Percentiles rank a stretch among this genome's conserved stretches.
Evolutionary conservation across 1,140 invertebrate species (phyloP).

Genomic region (Epicauta chinensis): DNA sequence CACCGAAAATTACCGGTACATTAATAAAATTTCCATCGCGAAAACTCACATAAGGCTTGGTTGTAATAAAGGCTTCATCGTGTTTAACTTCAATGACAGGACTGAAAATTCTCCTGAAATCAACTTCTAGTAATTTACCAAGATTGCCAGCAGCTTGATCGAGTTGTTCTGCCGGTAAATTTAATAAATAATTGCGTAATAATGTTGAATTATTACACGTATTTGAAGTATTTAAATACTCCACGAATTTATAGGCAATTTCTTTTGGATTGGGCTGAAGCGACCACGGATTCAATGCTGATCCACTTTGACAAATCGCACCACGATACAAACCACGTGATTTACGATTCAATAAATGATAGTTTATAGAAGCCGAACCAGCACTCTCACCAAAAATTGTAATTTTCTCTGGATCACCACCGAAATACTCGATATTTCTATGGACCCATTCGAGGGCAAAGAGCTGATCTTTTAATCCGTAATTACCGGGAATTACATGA

Average conservation of each 20-base stretch:
- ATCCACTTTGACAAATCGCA: neutral
- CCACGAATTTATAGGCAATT: no score
- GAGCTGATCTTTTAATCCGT: slow-evolving; percentile 67
- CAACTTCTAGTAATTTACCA: neutral
- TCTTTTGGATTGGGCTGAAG: no score
- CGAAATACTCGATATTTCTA: slow-evolving; percentile 61
- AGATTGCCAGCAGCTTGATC: neutral
- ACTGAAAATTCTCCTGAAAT: slow-evolving; percentile 5
- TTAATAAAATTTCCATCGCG: slow-evolving; percentile 42
- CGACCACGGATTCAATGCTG: no score
- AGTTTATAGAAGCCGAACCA: slow-evolving; percentile 54
- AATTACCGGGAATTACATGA: slow-evolving; percentile 55
- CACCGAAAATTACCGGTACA: slow-evolving; percentile 53
- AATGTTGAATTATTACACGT: neutral
- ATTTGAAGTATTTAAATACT: no score
- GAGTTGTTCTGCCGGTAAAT: neutral
- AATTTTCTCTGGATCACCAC: slow-evolving; percentile 62
- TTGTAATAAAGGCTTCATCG: slow-evolving; percentile 39
- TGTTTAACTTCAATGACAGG: slow-evolving; percentile 14
- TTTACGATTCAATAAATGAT: slow-evolving; percentile 50
- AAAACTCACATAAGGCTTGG: slow-evolving; percentile 37
- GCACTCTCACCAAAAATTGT: slow-evolving; percentile 65
- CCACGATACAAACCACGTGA: neutral
- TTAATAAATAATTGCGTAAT: neutral
- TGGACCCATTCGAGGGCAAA: slow-evolving; percentile 63